Evolutionary conservation across 2,888 invertebrate genomes (phyloP), one percentile per base, ranked within the genome.

Genomic region (Notodonta ziczac): DNA sequence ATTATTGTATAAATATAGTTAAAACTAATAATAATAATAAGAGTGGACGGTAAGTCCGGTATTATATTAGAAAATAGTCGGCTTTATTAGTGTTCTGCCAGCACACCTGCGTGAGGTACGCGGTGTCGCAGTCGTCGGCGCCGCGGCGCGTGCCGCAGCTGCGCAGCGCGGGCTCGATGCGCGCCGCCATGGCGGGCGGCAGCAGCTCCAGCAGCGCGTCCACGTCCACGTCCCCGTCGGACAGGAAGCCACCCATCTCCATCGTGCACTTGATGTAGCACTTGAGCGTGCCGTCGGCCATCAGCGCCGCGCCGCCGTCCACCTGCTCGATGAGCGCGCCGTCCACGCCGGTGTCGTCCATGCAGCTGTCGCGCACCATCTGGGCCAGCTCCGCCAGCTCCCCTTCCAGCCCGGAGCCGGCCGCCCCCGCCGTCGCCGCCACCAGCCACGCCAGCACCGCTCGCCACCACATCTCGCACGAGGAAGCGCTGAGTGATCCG

Each of bases 251-350:
- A 0, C 90, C 88, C 39, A 88, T 91, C 81, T 92, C 93, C 93
- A 93, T 90, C 24, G 85, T 79, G 73, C 93, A 93, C 73, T 91
- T 90, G 67, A 89, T 82, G 82, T 93, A 93, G 78, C 93, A 93
- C 72, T 91, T 89, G 58, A 93, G 80, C 63, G 81, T 81, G 0
- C 71, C 69, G 71, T 91, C 91, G 0, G 83, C 76, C 77, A 80
- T 73, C 14, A 93, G 74, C 13, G 82, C 82, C 0, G 83, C 82
- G n/a, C 93, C 93, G 6, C 61, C 83, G 75, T 93, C 88, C 2
- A 91, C 82, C 39, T 77, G 69, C 48, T 86, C 86, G 44, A 93
- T 72, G 13, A 90, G 76, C 52, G 77, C 62, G 14, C 80, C 6
- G 70, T 90, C 89, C 0, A 82, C 91, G n/a, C 84, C 87, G 0